Evolutionary conservation across 2,888 invertebrate species (phyloP).

Genomic region (Metellina segmentata): DNA sequence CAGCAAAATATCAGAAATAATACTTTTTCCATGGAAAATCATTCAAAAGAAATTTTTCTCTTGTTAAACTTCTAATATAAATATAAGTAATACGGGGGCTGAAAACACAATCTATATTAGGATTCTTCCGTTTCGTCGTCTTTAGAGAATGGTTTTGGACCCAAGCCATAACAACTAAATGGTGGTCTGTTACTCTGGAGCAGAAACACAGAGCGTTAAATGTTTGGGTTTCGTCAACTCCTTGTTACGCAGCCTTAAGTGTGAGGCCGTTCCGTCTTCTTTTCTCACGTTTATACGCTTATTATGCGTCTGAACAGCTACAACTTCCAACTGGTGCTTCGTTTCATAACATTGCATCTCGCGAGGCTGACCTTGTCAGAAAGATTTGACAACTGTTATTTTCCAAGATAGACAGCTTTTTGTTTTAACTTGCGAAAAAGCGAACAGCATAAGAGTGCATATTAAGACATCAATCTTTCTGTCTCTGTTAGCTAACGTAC

Average conservation of each 20-base stretch:
- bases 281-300: background rate
- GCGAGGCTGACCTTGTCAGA: background rate
- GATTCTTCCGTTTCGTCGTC: background rate
- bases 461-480: background rate
- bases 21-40: background rate
- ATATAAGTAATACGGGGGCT: constrained; percentile 3
- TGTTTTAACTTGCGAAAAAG: background rate
- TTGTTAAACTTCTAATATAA: constrained; percentile 23
- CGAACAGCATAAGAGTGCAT: background rate
- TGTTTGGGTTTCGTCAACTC: background rate
- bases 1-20: too few relatives aligned
- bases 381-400: background rate
- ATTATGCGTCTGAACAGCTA: background rate
- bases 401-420: background rate
- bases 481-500: background rate
- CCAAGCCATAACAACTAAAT: constrained; percentile 22
- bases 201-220: background rate
- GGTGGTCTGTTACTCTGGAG: background rate
- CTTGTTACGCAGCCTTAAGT: background rate
- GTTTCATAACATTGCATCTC: background rate
- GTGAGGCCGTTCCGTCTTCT: background rate
- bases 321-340: background rate
- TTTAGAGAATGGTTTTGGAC: constrained; percentile 24
- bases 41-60: constrained; percentile 6
- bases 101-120: constrained; percentile 50